Evolutionary conservation across 2,113 vertebrate species (phyloP).

Genomic region (Pungitius pungitius): DNA sequence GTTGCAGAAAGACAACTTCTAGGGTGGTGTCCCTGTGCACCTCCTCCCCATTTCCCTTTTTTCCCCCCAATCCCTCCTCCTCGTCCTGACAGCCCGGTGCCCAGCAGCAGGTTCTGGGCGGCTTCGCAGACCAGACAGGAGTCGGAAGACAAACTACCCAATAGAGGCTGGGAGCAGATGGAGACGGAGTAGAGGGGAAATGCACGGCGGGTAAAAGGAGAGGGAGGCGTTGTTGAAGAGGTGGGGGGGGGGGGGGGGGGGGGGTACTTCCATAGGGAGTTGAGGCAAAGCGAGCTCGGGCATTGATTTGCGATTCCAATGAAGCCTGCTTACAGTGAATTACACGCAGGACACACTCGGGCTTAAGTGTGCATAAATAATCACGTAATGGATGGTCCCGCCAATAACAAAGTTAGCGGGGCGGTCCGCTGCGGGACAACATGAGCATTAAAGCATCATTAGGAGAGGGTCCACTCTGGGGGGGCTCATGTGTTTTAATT

Average conservation of each 20-base stretch:
- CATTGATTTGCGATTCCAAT: conserved; percentile 83
- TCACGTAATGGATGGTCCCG: conserved; percentile 66
- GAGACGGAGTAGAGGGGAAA: conserved; percentile 46
- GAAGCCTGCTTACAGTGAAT: conserved; percentile 80
- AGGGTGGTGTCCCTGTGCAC: not conserved
- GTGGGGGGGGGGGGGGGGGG: conserved; percentile 46
- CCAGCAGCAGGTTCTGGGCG: conserved; percentile 58
- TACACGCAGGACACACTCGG: conserved; percentile 71
- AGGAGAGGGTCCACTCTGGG: conserved; percentile 39
- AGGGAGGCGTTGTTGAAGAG: conserved; percentile 38
- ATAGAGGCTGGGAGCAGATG: conserved; percentile 58
- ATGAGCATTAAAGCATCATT: conserved; percentile 67
- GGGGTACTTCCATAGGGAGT: conserved; percentile 59
- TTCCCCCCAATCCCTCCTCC: conserved; percentile 4
- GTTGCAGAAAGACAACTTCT: conserved; percentile 33
- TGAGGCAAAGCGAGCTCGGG: conserved; percentile 55
- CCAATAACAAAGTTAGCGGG: conserved; percentile 72
- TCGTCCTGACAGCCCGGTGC: conserved; percentile 51
- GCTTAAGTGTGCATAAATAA: conserved; percentile 82
- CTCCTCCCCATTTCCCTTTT: not conserved
- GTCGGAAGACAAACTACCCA: conserved; percentile 68
- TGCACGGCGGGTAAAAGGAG: conserved; percentile 8
- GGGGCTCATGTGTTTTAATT: conserved; percentile 1
- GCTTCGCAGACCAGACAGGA: conserved; percentile 42
- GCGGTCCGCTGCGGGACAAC: conserved; percentile 52